Evolutionary conservation across 2,113 vertebrate genomes (phyloP), one percentile per base, ranked within the genome.

Genomic region (Phasianus colchicus): DNA sequence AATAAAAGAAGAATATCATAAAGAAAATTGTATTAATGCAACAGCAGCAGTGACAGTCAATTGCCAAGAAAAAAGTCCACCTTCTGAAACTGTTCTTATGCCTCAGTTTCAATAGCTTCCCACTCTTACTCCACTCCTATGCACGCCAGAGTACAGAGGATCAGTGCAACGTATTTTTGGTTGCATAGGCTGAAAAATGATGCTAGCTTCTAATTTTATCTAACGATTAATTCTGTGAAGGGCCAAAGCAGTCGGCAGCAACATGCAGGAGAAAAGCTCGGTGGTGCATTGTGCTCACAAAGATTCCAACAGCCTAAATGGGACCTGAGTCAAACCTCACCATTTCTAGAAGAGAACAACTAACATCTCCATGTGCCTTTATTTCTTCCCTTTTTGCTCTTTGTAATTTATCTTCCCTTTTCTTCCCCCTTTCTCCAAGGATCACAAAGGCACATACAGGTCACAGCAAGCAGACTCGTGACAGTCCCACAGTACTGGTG

Each of bases 201-300:
- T 75, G 73, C 86, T 92, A 90, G 52, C 34, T 83, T 94, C 92
- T 93, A 91, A 93, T 88, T 94, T 95, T 74, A 94, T 64, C 69
- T 77, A 73, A 83, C 38, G 34, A 96, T 88, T 93, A 92, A 90
- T 88, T 88, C 60, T 64, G 25, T 64, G 64, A 92, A 87, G 88
- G 87, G 82, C 85, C 5, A 0, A 90, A 81, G 69, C 8, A 81
- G 69, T 74, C 80, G 88, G 83, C 48, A 93, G 58, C 67, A 93
- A 85, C 45, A 89, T 88, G n/a, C 60, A 78, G 52, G 45, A 50
- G 55, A 70, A 90, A 92, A 86, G 11, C 50, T 80, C 64, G 82
- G 74, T 45, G 32, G 30, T 2, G 24, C 21, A 80, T 13, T 77
- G 55, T 55, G 24, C 66, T 55, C 69, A 70, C 3, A 79, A 75